Conservation (phyloP, 2,113 vertebrate genomes). For the Megaleporinus macrocephalus region DNA sequence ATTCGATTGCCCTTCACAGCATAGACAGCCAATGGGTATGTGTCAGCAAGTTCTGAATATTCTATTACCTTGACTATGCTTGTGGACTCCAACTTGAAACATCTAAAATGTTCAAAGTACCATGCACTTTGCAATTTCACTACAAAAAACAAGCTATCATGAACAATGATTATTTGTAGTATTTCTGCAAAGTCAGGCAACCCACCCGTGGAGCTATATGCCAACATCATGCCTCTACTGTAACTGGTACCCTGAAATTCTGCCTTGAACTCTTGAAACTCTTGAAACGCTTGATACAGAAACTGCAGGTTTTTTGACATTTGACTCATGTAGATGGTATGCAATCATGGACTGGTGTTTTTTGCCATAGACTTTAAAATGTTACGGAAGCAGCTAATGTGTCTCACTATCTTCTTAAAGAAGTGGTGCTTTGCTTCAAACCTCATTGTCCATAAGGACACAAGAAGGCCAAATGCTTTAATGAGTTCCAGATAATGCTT, state of each 20-base stretch:
- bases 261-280: not conserved
- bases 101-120: constrained; percentile 57
- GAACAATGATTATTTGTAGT: constrained; percentile 53
- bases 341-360: constrained; percentile 56
- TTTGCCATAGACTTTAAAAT: constrained; percentile 49
- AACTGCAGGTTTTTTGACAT: not conserved
- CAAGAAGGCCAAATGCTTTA: constrained; percentile 47
- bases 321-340: constrained; percentile 39
- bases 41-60: constrained; percentile 53
- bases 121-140: constrained; percentile 55
- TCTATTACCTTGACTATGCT: constrained; percentile 43
- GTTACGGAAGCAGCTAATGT: constrained; percentile 41
- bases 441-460: constrained; percentile 50
- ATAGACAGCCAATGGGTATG: constrained; percentile 50
- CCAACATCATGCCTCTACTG: constrained; percentile 51
- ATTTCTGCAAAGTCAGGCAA: constrained; percentile 55
- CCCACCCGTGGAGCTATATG: constrained; percentile 51
- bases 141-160: constrained; percentile 44
- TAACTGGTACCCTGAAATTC: constrained; percentile 19
- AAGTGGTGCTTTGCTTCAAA: constrained; percentile 48
- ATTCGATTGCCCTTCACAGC: constrained; percentile 24
- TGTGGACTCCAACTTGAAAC: constrained; percentile 53
- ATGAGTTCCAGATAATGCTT: constrained; percentile 50
- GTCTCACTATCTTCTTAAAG: constrained; percentile 50
- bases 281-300: not conserved